These are phyloP conservation scores for Nebria brevicollis DNA, from an alignment of 2,888 invertebrate genomes.

Conservation along the genomic window DNA sequence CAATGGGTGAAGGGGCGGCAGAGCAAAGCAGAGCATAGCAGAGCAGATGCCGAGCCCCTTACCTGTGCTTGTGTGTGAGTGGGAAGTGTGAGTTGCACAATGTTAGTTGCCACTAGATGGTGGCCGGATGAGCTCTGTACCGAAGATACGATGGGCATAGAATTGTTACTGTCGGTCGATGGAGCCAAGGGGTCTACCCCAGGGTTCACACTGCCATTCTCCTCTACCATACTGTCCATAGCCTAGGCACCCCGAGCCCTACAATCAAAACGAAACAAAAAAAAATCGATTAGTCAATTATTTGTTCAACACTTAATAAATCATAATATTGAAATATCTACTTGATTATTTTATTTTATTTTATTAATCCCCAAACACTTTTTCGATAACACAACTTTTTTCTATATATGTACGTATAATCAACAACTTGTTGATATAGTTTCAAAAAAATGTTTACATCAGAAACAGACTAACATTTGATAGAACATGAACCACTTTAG, in stretches of 20 bases:
- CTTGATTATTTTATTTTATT: slow-evolving; percentile 14
- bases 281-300: background rate
- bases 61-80: slow-evolving; percentile 76
- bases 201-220: slow-evolving; percentile 75
- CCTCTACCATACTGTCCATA: slow-evolving; percentile 95
- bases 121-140: slow-evolving; percentile 66
- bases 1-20: slow-evolving; percentile 47
- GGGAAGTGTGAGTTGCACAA: slow-evolving; percentile 87
- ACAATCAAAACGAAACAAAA: slow-evolving; percentile 65
- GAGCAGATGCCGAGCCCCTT: slow-evolving; percentile 53
- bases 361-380: background rate
- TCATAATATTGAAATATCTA: slow-evolving; percentile 14
- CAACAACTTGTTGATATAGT: background rate
- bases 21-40: slow-evolving; percentile 29
- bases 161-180: slow-evolving; percentile 65
- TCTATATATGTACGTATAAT: background rate
- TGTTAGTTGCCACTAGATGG: slow-evolving; percentile 74
- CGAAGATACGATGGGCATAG: slow-evolving; percentile 68
- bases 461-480: background rate
- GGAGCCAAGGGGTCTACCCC: slow-evolving; percentile 67
- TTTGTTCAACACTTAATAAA: background rate
- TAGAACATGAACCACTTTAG: background rate
- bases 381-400: background rate
- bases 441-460: background rate
- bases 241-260: slow-evolving; percentile 72